Percentiles rank a stretch among this genome's conserved stretches.
These are phyloP conservation scores for Dryadula phaetusa DNA, from an alignment of 2,888 invertebrate genomes.

Conservation along the genomic window DNA sequence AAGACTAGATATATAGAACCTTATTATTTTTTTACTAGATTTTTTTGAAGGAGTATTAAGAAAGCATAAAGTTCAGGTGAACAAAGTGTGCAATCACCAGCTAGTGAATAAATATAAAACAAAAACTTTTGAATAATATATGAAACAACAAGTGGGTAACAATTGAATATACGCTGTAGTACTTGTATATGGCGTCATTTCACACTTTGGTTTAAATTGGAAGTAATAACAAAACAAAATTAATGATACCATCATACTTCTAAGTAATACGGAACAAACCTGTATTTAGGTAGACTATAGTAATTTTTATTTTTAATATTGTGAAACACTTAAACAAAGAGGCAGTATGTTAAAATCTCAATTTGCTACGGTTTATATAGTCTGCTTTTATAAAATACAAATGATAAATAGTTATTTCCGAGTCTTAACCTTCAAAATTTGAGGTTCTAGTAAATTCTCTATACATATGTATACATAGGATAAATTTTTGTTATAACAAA, in stretches of 20 bases:
- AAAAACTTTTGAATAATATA: background rate
- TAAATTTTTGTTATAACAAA: background rate
- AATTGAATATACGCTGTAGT: background rate
- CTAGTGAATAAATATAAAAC: background rate
- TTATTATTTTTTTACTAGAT: background rate
- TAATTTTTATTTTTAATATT: constrained; percentile 10
- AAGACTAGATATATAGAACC: no score
- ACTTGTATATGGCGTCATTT: constrained; percentile 11
- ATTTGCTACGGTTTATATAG: constrained; percentile 28
- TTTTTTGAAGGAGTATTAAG: background rate
- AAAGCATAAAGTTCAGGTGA: background rate
- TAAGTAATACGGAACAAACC: constrained; percentile 25
- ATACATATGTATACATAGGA: background rate
- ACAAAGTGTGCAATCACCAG: background rate
- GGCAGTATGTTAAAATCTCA: constrained; percentile 24
- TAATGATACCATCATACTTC: constrained; percentile 36
- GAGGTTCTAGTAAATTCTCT: background rate
- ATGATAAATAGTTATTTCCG: background rate
- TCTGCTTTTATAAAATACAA: background rate
- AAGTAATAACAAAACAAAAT: constrained; percentile 35
- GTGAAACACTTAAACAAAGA: constrained; percentile 11
- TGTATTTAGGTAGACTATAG: background rate
- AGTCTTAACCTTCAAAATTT: background rate
- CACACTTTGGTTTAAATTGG: constrained; percentile 25
- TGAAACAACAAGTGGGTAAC: background rate